Evolutionary conservation across 2,797 vertebrate species (phyloP).

Genomic region (Melanotaenia parkinsoni): DNA sequence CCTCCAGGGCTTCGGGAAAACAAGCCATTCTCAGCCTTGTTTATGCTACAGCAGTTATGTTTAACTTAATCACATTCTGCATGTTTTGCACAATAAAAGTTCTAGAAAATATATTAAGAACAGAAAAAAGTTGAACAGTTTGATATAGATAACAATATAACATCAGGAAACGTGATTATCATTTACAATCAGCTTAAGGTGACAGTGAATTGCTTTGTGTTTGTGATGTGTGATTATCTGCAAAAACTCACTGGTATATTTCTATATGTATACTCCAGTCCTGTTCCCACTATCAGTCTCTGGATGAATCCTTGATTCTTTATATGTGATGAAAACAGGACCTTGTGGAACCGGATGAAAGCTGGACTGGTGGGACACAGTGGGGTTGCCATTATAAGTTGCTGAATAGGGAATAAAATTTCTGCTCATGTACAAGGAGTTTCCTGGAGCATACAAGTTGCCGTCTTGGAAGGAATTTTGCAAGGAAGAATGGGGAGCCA

Average conservation of each 20-base stretch:
- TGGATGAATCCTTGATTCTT: conserved; percentile 48
- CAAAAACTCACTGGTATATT: neutral
- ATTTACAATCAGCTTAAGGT: neutral
- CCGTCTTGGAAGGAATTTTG: conserved; percentile 40
- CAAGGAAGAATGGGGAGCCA: conserved; percentile 39
- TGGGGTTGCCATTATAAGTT: conserved; percentile 22
- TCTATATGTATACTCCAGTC: conserved; percentile 73
- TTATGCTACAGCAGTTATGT: conserved; percentile 34
- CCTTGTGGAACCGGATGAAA: conserved; percentile 63
- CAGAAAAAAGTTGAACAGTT: neutral
- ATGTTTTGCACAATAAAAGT: conserved; percentile 9
- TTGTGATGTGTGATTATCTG: neutral
- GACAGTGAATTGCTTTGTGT: neutral
- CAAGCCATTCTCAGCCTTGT: conserved; percentile 12
- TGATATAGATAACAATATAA: neutral
- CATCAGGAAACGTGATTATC: neutral
- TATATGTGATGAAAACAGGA: conserved; percentile 72
- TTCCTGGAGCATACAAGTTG: conserved; percentile 49
- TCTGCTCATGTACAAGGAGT: conserved; percentile 56
- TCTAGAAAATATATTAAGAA: neutral
- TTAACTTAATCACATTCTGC: neutral
- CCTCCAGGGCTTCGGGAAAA: conserved; percentile 5
- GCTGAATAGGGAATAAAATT: conserved; percentile 29
- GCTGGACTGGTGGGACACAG: conserved; percentile 59
- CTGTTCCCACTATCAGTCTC: conserved; percentile 40